phyloP scores from a whole-genome alignment of 2,797 vertebrate genomes.

The Chiroxiphia lanceolata region DNA sequence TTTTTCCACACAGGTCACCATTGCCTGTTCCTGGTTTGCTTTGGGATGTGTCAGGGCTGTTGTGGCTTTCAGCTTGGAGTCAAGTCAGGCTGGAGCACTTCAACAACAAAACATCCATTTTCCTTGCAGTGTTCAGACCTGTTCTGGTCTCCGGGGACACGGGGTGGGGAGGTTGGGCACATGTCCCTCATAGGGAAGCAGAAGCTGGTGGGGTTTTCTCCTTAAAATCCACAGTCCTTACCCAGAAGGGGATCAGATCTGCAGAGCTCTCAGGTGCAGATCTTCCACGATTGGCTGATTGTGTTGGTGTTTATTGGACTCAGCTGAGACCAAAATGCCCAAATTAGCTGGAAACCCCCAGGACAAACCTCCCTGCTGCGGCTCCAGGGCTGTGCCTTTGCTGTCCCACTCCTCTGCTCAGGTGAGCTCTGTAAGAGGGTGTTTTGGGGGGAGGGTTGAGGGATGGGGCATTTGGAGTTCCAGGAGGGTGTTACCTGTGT shows the following conservation, averaged over 20 bases:
- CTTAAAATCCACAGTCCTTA: background rate
- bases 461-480: background rate
- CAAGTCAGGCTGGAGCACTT: background rate
- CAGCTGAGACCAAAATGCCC: background rate
- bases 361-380: fast-evolving
- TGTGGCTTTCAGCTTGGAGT: background rate
- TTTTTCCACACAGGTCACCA: background rate
- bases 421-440: background rate
- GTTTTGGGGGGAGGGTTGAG: background rate
- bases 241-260: background rate
- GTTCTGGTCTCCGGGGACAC: too few relatives aligned
- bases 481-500: fast-evolving
- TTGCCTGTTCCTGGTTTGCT: background rate
- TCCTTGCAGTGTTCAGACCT: fast-evolving
- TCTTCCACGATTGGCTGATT: background rate
- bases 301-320: background rate
- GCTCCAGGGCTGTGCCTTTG: background rate
- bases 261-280: background rate
- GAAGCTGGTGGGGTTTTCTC: background rate
- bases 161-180: fast-evolving
- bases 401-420: fast-evolving
- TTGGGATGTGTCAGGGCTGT: background rate
- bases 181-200: fast-evolving
- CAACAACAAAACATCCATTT: background rate
- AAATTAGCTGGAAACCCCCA: background rate